phyloP scores from a whole-genome alignment of 2,113 vertebrate genomes.

The Catharus minimus region DNA sequence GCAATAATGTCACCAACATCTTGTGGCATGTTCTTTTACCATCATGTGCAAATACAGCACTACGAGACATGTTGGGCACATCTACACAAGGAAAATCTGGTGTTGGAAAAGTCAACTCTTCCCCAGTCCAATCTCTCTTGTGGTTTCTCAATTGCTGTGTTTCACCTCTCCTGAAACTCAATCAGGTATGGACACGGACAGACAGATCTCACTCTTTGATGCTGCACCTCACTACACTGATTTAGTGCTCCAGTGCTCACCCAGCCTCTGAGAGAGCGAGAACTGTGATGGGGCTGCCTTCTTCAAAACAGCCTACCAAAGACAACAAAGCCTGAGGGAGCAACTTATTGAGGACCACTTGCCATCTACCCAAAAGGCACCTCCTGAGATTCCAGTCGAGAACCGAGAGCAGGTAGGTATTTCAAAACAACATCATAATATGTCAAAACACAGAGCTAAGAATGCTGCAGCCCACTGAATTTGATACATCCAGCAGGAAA shows the following conservation, averaged over 20 bases:
- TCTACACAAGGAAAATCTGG: background rate
- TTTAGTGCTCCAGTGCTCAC: background rate
- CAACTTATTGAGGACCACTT: fast-evolving
- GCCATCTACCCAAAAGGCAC: background rate
- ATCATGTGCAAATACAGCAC: background rate
- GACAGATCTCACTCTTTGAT: background rate
- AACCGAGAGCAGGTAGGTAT: background rate
- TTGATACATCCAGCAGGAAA: background rate
- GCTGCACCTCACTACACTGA: background rate
- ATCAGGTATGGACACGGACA: background rate
- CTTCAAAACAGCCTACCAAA: background rate
- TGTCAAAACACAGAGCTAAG: background rate
- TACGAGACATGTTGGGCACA: fast-evolving
- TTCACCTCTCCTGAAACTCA: background rate
- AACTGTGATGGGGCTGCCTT: background rate
- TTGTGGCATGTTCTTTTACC: background rate
- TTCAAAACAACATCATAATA: background rate
- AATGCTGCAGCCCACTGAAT: background rate
- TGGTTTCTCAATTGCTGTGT: background rate
- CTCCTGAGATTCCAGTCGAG: background rate
- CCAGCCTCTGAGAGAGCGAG: background rate
- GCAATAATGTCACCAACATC: background rate
- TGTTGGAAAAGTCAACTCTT: background rate
- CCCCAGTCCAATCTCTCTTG: background rate
- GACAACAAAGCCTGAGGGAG: background rate